Evolutionary conservation across 1,140 invertebrate genomes (phyloP).

Genomic region (Whitmania pigra): DNA sequence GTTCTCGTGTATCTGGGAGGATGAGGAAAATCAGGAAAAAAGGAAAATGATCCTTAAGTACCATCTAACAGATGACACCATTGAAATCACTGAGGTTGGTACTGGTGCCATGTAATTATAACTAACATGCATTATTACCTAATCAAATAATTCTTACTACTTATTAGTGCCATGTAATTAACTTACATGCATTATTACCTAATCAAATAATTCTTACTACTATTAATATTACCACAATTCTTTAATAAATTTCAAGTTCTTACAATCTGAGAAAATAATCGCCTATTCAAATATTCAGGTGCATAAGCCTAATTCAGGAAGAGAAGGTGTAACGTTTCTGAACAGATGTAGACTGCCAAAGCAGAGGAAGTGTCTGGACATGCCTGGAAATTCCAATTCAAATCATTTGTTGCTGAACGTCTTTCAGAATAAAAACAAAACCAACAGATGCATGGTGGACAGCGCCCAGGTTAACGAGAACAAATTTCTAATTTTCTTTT

Average conservation of each 20-base stretch:
- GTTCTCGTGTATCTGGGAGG: conserved; percentile 43
- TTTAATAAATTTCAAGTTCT: background rate
- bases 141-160: too few species aligned
- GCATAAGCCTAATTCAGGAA: background rate
- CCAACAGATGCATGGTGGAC: background rate
- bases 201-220: too few species aligned
- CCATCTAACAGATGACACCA: conserved; percentile 43
- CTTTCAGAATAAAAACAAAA: conserved; percentile 6
- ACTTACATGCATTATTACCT: background rate
- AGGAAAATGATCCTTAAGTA: conserved; percentile 42
- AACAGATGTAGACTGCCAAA: conserved; percentile 35
- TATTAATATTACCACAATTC: too few species aligned
- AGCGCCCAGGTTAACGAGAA: background rate
- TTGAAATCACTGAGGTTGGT: conserved; percentile 39
- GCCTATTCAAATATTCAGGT: background rate
- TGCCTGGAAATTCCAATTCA: background rate
- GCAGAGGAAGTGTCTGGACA: background rate
- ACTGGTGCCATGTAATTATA: background rate
- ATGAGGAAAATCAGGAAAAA: conserved; percentile 37
- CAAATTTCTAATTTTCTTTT: background rate
- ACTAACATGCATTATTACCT: background rate
- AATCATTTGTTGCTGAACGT: background rate
- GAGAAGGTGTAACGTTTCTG: conserved; percentile 40
- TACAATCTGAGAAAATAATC: background rate
- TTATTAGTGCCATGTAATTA: too few species aligned